Base-by-base conservation (phyloP, 92 coral and sea anemone genomes). In the Palythoa caribaeorum region DNA sequence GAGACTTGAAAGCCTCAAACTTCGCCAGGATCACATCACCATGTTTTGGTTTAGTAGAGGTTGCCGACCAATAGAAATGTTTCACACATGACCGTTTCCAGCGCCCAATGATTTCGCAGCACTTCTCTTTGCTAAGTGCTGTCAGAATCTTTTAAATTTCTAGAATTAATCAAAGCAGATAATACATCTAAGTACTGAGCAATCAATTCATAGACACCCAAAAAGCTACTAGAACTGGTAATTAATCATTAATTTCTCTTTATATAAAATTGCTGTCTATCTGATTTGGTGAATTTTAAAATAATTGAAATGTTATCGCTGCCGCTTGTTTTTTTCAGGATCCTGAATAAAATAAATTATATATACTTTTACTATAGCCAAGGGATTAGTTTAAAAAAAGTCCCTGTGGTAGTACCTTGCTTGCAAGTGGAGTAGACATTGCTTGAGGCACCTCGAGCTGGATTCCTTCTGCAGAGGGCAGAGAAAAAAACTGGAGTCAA, bases 61-160 rank as follows among this genome's bases (percentile, higher is more conserved):
- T 85, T 5, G 66, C 95, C 38, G 94, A 54, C 95, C 98, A 92
- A 71, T 94, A 92, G 36, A 90, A 89, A 65, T 94, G 91, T 60
- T 92, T 59, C 10, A 71, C 93, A 88, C 94, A 90, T 12, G 98
- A 80, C 57, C 88, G 87, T 54, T 66, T 90, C 98, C 95, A 92
- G 54, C 83, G 86, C 1, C 86, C 92, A 57, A 94, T 71, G 36
- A 87, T 79, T 37, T 94, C 90, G 73, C 94, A 90, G 2, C 75
- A 90, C 52, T 92, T 91, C 72, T 90, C 93, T 57, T 94, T 92
- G 69, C 93, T 80, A 0, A 92, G 59, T 55, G 91, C 92, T 21
- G 83, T 86, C 35, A 94, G 28, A n/a, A 87, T 77, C 87, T 92
- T 90, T 60, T 78, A 73, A 54, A 76, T 80, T 65, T 87, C 79